Base-by-base conservation (phyloP, 1,140 invertebrate genomes). In the Pogonomyrmex barbatus region DNA sequence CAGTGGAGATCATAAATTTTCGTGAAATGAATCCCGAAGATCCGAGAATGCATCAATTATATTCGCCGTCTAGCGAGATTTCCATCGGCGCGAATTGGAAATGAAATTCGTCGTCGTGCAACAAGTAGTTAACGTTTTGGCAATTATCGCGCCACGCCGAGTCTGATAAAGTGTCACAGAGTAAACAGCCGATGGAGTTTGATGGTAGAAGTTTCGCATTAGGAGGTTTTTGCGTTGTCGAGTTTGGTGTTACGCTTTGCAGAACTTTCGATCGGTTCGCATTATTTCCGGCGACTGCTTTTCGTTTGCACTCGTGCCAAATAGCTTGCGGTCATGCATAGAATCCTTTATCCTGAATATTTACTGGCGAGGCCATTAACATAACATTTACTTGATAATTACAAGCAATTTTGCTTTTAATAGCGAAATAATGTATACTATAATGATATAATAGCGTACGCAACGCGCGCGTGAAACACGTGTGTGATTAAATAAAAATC, bases 81-180 rank as follows among this genome's bases (percentile, higher is more conserved):
- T 52, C 30, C 6, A 12, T 45, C 33, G 42, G 12, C 52, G 42
- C 8, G 45, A 83, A 54, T 79, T 52, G 77, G 36, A 62, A 83
- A 73, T 83, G 30, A 75, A 83, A 83, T 83, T 75, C 50, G 68
- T 60, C 50, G 2, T 70, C 42, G 30, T 14, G 79, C 68, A 83
- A 83, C 68, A 83, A 75, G 79, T 81, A 70, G 63, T 82, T 82
- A 82, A 47, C 65, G 54, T 82, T 82, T 73, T 60, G 42, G 42
- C 33, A 83, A 83, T 83, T 83, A 83, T 50, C 30, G 33, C 47
- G 36, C 47, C n/a, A 54, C 36, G 42, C 10, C 47, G 17, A 47
- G 17, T 47, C 39, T 47, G 39, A 82, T 56, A 82, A 73, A 82
- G 67, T 30, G 42, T 17, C 24, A 36, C 10, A 17, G 9, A 71